Conservation (phyloP, 2,797 vertebrate species). For the Poeciliopsis infans region DNA sequence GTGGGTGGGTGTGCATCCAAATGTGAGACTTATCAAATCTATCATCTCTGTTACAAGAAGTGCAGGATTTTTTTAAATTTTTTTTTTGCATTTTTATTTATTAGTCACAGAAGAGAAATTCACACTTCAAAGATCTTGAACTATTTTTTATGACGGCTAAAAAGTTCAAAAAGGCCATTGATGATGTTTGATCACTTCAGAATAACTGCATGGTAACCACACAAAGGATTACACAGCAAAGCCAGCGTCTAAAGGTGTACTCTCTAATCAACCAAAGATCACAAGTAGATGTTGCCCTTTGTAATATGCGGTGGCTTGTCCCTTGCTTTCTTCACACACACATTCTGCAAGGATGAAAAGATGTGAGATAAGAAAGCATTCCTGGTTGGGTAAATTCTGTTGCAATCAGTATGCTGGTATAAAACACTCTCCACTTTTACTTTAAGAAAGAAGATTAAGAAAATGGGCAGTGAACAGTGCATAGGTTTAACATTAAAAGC, state of each 20-base stretch:
- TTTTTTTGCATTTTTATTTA: background rate
- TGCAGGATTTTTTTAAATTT: background rate
- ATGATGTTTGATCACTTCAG: conserved; percentile 15
- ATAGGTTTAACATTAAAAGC: conserved; percentile 12
- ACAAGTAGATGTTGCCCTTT: background rate
- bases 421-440: conserved; percentile 3
- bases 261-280: conserved; percentile 36
- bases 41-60: background rate
- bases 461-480: conserved; percentile 18
- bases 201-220: background rate
- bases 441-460: conserved; percentile 16
- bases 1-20: background rate
- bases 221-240: conserved; percentile 21
- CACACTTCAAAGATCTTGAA: background rate
- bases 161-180: conserved; percentile 2
- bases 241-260: conserved; percentile 6
- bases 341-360: background rate
- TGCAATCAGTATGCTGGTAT: conserved; percentile 1
- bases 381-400: conserved; percentile 13
- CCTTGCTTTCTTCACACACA: conserved; percentile 17
- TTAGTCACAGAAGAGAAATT: background rate
- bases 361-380: background rate
- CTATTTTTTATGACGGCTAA: background rate
- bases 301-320: conserved; percentile 47
- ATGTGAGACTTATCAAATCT: background rate